Base-by-base conservation (phyloP, 2,797 vertebrate species). In the Fringilla coelebs region DNA sequence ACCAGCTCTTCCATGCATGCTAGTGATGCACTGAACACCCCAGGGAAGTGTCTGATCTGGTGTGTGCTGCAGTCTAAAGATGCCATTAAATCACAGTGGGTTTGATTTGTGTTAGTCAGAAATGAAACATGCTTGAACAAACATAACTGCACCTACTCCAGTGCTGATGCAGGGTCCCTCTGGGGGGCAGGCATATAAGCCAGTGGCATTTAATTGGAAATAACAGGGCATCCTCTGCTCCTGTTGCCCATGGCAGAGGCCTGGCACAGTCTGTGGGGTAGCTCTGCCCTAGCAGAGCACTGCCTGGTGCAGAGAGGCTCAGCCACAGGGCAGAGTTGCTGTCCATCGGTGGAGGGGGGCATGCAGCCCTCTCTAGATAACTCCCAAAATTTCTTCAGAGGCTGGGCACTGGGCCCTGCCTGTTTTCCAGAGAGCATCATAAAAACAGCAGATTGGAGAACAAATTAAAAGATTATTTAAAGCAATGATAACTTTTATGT, bases 401-500 rank as follows among this genome's bases (percentile, higher is more conserved):
- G 21, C 29, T 32, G 45, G 54, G 38, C 41, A 36, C 51, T 48
- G 24, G 9, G 26, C 14, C 40, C 38, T 91, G 61, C 17, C 45
- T 58, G 17, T 91, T 93, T 96, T 91, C 84, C 90, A 94, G 67
- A 95, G 60, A 20, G 65, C 85, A 71, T 19, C 0, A 70, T 7
- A 52, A 66, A 91, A 96, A 85, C 32, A 87, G 75, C 72, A n/a
- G 49, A 71, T 51, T 13, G 63, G 82, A 71, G 73, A 93, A 90
- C 24, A 80, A 92, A 76, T 79, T 68, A 86, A 71, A 90, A 73
- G 29, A 71, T 40, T 4, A 14, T 79, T 83, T 94, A 94, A 28
- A 95, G 88, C 91, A 77, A 77, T 57, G 58, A 34, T 74, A 67
- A 85, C 85, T 93, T 95, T 58, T 48, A 73, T 48, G 40, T 86